Conservation (phyloP, 1,140 invertebrate species). For the Drepana arcuata region DNA sequence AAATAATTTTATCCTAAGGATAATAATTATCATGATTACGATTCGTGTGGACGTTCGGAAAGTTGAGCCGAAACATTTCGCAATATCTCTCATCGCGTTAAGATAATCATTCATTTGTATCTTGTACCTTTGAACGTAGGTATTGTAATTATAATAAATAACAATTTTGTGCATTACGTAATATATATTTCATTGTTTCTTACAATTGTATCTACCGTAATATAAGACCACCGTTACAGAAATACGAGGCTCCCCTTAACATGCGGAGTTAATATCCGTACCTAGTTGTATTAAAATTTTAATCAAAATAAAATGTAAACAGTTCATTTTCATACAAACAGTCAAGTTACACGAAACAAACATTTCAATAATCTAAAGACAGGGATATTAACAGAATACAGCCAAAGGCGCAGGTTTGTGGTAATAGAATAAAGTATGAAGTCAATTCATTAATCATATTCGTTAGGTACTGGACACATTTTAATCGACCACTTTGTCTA, state of each 20-base stretch:
- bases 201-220: constrained; percentile 67
- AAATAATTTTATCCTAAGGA: constrained; percentile 71
- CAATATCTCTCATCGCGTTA: constrained; percentile 68
- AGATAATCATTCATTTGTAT: constrained; percentile 70
- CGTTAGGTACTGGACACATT: constrained; percentile 56
- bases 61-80: constrained; percentile 64
- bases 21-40: constrained; percentile 66
- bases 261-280: constrained; percentile 54
- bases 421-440: constrained; percentile 68
- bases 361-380: constrained; percentile 63
- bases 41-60: constrained; percentile 59
- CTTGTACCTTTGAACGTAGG: constrained; percentile 68
- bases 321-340: constrained; percentile 49
- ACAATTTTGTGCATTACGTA: constrained; percentile 71
- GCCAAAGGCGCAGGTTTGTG: constrained; percentile 63
- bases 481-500: constrained; percentile 50
- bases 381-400: constrained; percentile 63
- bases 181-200: constrained; percentile 70
- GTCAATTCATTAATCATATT: constrained; percentile 72
- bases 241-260: constrained; percentile 42
- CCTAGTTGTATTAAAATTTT: constrained; percentile 66
- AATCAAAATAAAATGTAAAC: constrained; percentile 55
- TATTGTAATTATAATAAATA: constrained; percentile 71
- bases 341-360: constrained; percentile 46
- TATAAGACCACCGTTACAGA: constrained; percentile 64